These are phyloP conservation scores for Drosophila testacea DNA, from an alignment of 2,888 invertebrate species.

Conservation along the genomic window DNA sequence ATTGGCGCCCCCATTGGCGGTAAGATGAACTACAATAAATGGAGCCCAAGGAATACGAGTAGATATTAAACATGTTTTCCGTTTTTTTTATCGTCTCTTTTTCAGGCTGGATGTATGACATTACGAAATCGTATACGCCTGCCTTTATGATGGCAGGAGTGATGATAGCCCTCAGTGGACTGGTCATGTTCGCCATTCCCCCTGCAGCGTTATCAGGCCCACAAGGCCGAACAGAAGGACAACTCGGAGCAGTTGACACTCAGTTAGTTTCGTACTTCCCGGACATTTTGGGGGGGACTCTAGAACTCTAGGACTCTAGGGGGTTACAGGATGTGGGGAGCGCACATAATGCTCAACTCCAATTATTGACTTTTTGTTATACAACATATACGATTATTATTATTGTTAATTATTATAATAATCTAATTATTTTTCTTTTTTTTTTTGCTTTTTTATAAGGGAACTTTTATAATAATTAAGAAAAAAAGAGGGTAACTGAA, in stretches of 20 bases:
- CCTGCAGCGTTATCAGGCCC: slow-evolving; percentile 86
- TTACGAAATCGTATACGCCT: slow-evolving; percentile 91
- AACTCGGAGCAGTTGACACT: slow-evolving; percentile 75
- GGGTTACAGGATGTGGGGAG: slow-evolving; percentile 20
- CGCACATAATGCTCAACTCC: slow-evolving; percentile 23
- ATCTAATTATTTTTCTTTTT: slow-evolving; percentile 8
- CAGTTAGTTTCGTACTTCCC: slow-evolving; percentile 62
- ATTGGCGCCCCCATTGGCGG: slow-evolving; percentile 97
- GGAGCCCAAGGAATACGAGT: background rate
- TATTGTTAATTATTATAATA: slow-evolving; percentile 20
- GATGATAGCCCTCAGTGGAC: slow-evolving; percentile 93
- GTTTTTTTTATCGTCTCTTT: slow-evolving; percentile 19
- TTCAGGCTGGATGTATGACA: slow-evolving; percentile 93
- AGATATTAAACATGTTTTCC: background rate
- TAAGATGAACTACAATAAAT: slow-evolving; percentile 84
- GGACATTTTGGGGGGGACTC: background rate
- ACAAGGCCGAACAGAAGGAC: slow-evolving; percentile 55
- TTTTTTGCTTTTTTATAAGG: slow-evolving; percentile 14
- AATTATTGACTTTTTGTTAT: slow-evolving; percentile 30
- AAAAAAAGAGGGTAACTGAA: background rate
- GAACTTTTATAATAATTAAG: background rate
- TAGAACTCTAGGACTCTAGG: background rate
- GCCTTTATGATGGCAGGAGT: slow-evolving; percentile 95
- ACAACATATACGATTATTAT: slow-evolving; percentile 9
- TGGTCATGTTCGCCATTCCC: slow-evolving; percentile 95